Evolutionary conservation across 2,888 invertebrate species (phyloP), one percentile per base, ranked within the genome.

Genomic region (Mesorhabditis sp.): DNA sequence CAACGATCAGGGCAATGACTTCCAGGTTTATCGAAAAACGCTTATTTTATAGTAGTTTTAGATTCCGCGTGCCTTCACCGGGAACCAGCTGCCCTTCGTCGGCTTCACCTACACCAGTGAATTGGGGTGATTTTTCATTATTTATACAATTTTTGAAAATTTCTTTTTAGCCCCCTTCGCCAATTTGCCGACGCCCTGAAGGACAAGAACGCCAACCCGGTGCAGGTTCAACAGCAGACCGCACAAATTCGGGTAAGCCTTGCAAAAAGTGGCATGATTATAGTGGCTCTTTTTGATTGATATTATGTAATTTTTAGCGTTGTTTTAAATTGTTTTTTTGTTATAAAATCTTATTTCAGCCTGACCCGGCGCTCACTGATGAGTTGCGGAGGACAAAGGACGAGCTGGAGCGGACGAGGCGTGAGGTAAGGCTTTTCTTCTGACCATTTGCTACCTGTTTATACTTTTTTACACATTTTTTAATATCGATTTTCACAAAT

Each of bases 1-100:
- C 6, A 10, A 7, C 4, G 77, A 78, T 28, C 66, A 68, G 1
- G 93, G 94, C 86, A 96, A 97, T 87, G 91, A 92, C 80, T 98
- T 98, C 88, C 94, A 95, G 58, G 58, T 50, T 10, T 50, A 50
- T 13, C 2, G 7, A 13, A 50, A 50, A 13, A 13, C n/a, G 6
- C 6, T 50, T n/a, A 1, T 50, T 50, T 13, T 13, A 50, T 1
- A 50, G 58, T 50, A 10, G 58, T 50, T n/a, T n/a, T 50, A 50
- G 44, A 91, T 93, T 80, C 95, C 97, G 69, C 97, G 95, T 89
- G 93, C 95, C 62, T 99, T 98, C 88, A 94, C 93, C 72, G 98
- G 96, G 72, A 96, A 98, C 88, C 96, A 98, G 88, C 89, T 99
- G 82, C 96, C 98, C 4, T 99, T 98, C 88, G 92, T 96, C 69